These are phyloP conservation scores for Muraenolepis orangiensis DNA, from an alignment of 2,797 vertebrate genomes.

Conservation along the genomic window DNA sequence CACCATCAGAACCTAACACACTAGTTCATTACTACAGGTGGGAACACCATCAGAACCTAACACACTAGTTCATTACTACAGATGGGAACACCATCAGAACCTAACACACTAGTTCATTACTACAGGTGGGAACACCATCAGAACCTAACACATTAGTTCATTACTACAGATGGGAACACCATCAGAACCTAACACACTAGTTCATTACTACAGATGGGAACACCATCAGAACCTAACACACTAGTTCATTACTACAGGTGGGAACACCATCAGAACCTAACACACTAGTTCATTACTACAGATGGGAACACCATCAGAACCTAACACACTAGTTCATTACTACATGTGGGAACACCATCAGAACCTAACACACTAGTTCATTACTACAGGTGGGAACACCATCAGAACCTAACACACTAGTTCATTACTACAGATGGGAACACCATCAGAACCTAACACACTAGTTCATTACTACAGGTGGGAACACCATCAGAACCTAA, in stretches of 20 bases:
- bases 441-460: neutral
- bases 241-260: constrained; percentile 87
- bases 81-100: constrained; percentile 63
- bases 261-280: constrained; percentile 4
- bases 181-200: neutral
- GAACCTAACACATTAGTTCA: constrained; percentile 33
- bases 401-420: neutral
- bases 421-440: constrained; percentile 88
- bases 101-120: constrained; percentile 61
- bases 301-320: constrained; percentile 63
- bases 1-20: neutral
- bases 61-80: constrained; percentile 79
- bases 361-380: constrained; percentile 33
- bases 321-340: constrained; percentile 61
- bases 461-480: constrained; percentile 87
- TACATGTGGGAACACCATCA: constrained; percentile 78
- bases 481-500: constrained; percentile 4
- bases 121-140: constrained; percentile 78
- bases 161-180: constrained; percentile 83
- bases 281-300: constrained; percentile 79
- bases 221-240: neutral
- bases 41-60: constrained; percentile 4
- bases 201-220: constrained; percentile 88
- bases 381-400: constrained; percentile 83
- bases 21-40: constrained; percentile 87